Conservation (phyloP, 1,140 invertebrate species). For the Drosophila auraria region DNA sequence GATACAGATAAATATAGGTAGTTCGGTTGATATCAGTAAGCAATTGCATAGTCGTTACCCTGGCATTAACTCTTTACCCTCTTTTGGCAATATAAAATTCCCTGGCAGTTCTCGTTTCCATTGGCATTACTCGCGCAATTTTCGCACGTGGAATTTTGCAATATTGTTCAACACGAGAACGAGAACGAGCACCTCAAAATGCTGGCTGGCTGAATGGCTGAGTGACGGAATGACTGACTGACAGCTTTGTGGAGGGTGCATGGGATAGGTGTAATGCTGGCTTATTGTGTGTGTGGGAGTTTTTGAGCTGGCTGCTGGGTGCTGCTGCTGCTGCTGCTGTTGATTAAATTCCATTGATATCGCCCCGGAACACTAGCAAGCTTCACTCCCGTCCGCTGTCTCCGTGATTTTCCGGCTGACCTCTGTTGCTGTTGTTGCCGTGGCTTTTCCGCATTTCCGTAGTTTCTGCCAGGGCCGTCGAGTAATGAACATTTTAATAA, state of each 20-base stretch:
- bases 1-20: neutral
- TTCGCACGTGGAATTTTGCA: constrained; percentile 82
- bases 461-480: constrained; percentile 34
- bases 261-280: neutral
- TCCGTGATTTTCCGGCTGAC: constrained; percentile 76
- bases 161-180: constrained; percentile 57
- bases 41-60: constrained; percentile 9
- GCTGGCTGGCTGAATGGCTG: constrained; percentile 9
- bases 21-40: constrained; percentile 12
- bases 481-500: constrained; percentile 79
- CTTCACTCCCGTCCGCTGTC: constrained; percentile 23
- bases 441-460: constrained; percentile 5
- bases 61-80: constrained; percentile 25
- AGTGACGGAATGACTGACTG: constrained; percentile 23
- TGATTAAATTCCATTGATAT: constrained; percentile 81
- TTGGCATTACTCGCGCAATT: constrained; percentile 79
- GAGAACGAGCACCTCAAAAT: constrained; percentile 15
- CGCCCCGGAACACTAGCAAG: constrained; percentile 28
- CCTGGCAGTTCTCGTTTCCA: constrained; percentile 60
- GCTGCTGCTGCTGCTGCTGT: constrained; percentile 64
- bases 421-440: constrained; percentile 37
- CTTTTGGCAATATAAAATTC: constrained; percentile 67
- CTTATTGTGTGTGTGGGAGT: constrained; percentile 23
- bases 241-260: constrained; percentile 15
- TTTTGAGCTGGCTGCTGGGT: constrained; percentile 34